These are phyloP conservation scores for Microhierax caerulescens DNA, from an alignment of 2,797 vertebrate species.

Conservation along the genomic window DNA sequence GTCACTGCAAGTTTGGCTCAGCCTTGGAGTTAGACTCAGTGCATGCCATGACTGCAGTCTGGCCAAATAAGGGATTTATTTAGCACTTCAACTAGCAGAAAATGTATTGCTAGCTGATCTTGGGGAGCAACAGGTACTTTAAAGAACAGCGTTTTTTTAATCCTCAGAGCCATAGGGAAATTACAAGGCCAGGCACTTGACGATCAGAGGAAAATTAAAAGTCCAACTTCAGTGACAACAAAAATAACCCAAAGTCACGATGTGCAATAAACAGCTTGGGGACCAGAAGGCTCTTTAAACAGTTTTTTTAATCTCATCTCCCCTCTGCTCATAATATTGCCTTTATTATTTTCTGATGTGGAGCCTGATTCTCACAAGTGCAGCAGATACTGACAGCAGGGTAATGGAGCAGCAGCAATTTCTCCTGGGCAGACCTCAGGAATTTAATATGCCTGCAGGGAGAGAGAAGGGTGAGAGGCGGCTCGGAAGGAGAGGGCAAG, in stretches of 20 bases:
- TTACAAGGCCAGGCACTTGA: background rate
- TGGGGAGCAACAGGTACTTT: background rate
- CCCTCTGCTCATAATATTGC: constrained; percentile 31
- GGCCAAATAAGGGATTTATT: background rate
- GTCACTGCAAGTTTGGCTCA: background rate
- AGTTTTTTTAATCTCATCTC: constrained; percentile 64
- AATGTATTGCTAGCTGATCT: background rate
- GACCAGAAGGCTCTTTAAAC: constrained; percentile 18
- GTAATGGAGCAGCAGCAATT: constrained; percentile 43
- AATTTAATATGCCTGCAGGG: constrained; percentile 40
- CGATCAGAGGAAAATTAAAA: constrained; percentile 17
- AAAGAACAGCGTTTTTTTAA: background rate
- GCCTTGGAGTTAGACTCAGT: background rate
- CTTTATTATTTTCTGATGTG: constrained; percentile 68
- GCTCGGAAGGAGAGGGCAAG: background rate
- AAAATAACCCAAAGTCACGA: constrained; percentile 15
- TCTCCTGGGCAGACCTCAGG: background rate
- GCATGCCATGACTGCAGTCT: background rate
- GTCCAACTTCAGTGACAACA: background rate
- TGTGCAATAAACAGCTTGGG: constrained; percentile 11
- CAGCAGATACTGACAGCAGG: constrained; percentile 21
- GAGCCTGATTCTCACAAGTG: constrained; percentile 55
- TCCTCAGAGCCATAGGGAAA: background rate
- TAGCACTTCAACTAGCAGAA: background rate
- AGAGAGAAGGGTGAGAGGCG: background rate